Evolutionary conservation across 2,113 vertebrate species (phyloP).

Genomic region (Ciconia stormi): DNA sequence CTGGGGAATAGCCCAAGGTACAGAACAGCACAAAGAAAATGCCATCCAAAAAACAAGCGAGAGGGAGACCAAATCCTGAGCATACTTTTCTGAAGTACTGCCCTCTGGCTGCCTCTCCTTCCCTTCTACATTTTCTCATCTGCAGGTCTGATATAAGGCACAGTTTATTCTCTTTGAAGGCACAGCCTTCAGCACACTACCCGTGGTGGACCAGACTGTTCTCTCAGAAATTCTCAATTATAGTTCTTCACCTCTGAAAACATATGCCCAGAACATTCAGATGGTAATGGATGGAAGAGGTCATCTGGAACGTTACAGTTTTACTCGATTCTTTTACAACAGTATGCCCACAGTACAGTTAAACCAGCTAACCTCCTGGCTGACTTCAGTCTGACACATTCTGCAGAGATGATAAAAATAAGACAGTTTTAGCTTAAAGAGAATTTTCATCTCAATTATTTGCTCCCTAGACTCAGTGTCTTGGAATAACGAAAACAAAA

Average conservation of each 20-base stretch:
- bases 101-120: background rate
- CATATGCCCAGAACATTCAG: background rate
- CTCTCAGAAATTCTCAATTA: background rate
- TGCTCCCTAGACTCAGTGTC: background rate
- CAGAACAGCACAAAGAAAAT: background rate
- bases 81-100: background rate
- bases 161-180: background rate
- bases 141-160: background rate
- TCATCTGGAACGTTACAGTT: background rate
- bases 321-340: background rate
- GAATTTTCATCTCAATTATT: background rate
- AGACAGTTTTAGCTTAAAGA: background rate
- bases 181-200: background rate
- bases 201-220: background rate
- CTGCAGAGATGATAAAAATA: background rate
- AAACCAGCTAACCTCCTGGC: background rate
- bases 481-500: background rate
- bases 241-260: background rate
- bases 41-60: background rate
- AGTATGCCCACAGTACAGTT: background rate
- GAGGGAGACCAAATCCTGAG: background rate
- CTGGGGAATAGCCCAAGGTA: background rate
- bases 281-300: background rate
- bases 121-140: background rate
- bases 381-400: background rate